phyloP scores from a whole-genome alignment of 2,113 vertebrate genomes.

The Tonatia bakeri region DNA sequence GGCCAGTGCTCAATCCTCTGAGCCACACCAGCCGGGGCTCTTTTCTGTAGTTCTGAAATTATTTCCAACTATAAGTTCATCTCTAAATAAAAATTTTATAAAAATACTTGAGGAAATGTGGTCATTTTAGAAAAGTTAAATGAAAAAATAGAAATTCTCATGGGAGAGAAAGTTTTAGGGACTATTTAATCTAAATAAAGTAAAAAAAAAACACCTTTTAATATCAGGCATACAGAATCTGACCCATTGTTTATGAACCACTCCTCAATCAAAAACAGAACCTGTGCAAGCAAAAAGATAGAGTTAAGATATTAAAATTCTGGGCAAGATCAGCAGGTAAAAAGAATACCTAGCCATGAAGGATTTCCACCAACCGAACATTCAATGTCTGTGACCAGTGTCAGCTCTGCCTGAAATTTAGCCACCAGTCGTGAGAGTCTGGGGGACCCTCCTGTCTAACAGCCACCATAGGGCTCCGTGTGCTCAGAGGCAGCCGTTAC shows the following conservation, averaged over 20 bases:
- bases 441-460: no score
- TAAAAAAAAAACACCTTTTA: not conserved
- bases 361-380: not conserved
- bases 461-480: not conserved
- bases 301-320: not conserved
- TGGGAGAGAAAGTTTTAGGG: not conserved
- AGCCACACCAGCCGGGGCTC: no score
- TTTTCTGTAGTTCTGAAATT: not conserved
- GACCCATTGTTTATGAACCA: not conserved
- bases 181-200: not conserved
- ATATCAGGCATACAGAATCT: not conserved
- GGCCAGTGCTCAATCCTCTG: no score
- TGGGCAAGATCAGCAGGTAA: not conserved
- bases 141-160: not conserved
- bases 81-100: not conserved
- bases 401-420: accelerated
- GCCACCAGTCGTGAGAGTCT: not conserved
- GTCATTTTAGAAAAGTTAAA: not conserved
- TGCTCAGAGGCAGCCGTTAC: not conserved
- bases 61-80: not conserved
- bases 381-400: not conserved
- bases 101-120: not conserved
- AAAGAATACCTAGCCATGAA: not conserved
- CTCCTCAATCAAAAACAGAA: no score
- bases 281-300: not conserved